Conservation (phyloP, 2,113 vertebrate genomes). For the Ptyas mucosa region DNA sequence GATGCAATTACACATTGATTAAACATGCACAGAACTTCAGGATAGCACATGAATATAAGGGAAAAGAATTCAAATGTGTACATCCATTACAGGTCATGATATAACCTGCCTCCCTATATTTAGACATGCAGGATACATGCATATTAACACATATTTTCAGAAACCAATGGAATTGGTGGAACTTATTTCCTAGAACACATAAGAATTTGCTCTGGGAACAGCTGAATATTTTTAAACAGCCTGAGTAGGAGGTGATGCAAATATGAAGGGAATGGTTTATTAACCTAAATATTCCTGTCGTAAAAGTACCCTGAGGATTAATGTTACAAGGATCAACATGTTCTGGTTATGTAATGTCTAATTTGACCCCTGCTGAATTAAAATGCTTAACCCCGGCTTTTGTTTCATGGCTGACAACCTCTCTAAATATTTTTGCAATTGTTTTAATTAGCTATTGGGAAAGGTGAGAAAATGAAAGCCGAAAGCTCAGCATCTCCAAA, state of each 20-base stretch:
- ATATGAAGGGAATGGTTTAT: neutral
- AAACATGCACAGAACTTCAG: neutral
- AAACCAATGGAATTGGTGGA: neutral
- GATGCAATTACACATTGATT: neutral
- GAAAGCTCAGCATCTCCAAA: slow-evolving; percentile 28
- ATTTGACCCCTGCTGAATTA: neutral
- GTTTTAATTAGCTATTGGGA: neutral
- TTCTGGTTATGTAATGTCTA: neutral
- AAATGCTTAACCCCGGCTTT: neutral
- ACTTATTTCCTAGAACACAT: neutral
- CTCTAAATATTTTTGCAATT: neutral
- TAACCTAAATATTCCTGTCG: neutral
- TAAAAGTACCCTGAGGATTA: neutral
- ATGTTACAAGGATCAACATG: neutral
- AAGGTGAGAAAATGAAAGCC: slow-evolving; percentile 10
- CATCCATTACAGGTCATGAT: neutral
- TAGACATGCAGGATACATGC: neutral
- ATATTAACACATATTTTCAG: neutral
- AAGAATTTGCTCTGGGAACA: neutral
- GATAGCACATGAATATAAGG: neutral
- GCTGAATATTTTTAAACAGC: neutral
- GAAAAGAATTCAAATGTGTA: neutral
- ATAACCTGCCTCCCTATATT: neutral
- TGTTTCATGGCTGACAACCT: neutral
- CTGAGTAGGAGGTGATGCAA: neutral